These are phyloP conservation scores for Laticauda colubrina DNA, from an alignment of 2,113 vertebrate species.

Conservation along the genomic window DNA sequence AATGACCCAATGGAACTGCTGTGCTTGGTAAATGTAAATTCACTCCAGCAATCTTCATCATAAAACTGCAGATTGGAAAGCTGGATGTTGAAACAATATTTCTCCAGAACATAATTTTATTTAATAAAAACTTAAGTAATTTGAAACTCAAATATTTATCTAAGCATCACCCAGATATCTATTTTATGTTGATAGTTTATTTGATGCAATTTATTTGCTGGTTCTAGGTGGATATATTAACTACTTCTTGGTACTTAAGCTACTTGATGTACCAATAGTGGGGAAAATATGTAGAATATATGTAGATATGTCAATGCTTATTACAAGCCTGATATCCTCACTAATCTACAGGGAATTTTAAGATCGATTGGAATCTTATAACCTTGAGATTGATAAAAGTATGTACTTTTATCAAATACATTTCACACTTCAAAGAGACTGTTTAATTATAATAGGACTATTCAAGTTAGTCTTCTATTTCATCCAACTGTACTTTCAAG, in stretches of 20 bases:
- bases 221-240: not conserved
- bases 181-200: not conserved
- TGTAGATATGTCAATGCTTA: not conserved
- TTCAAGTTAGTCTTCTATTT: not conserved
- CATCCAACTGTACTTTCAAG: not conserved
- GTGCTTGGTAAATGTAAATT: slow-evolving; percentile 25
- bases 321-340: not conserved
- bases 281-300: not conserved
- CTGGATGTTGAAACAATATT: slow-evolving; percentile 9
- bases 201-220: not conserved
- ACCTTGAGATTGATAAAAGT: too few relatives aligned
- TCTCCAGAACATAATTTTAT: slow-evolving; percentile 2
- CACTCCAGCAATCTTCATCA: slow-evolving; percentile 9
- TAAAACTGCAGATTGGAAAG: slow-evolving; percentile 20
- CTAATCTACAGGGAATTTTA: not conserved
- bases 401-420: not conserved
- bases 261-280: not conserved
- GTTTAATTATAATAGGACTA: not conserved
- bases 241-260: not conserved
- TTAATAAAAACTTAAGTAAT: not conserved
- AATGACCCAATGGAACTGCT: slow-evolving; percentile 13
- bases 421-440: not conserved
- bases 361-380: not conserved
- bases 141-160: not conserved
- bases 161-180: not conserved